phyloP scores from a whole-genome alignment of 2,888 invertebrate genomes.

The Lapara coniferarum region DNA sequence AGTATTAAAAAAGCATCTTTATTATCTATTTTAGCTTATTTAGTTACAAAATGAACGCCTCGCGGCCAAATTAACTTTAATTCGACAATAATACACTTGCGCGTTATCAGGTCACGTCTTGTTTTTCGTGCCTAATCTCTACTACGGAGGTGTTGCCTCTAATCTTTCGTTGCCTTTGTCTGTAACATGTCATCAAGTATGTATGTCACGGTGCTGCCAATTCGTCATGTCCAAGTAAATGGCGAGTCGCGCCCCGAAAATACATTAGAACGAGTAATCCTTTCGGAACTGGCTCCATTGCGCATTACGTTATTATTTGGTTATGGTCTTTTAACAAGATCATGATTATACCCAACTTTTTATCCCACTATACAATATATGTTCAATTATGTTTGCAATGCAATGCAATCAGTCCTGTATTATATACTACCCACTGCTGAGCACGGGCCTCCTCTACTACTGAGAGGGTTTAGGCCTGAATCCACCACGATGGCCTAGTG shows the following conservation, averaged over 20 bases:
- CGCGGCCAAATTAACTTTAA: not conserved
- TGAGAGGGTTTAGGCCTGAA: too few relatives aligned
- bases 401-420: too few relatives aligned
- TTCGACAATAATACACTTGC: not conserved
- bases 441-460: too few relatives aligned
- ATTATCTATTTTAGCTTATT: not conserved
- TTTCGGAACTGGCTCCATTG: slow-evolving; percentile 16
- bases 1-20: too few relatives aligned
- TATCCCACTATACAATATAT: too few relatives aligned
- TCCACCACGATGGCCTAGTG: too few relatives aligned
- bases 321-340: too few relatives aligned
- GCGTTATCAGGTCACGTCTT: slow-evolving; percentile 9
- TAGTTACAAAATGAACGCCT: not conserved
- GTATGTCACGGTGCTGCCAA: slow-evolving; percentile 24
- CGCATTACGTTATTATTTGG: not conserved
- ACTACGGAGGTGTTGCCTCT: slow-evolving; percentile 9
- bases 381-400: too few relatives aligned
- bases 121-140: slow-evolving; percentile 22
- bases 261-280: not conserved
- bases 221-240: slow-evolving; percentile 21
- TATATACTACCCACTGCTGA: too few relatives aligned
- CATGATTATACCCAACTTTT: not conserved
- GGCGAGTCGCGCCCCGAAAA: slow-evolving; percentile 4
- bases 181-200: slow-evolving; percentile 9
- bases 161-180: slow-evolving; percentile 9